Evolutionary conservation across 2,113 vertebrate species (phyloP).

Genomic region (Myotis lucifugus): DNA sequence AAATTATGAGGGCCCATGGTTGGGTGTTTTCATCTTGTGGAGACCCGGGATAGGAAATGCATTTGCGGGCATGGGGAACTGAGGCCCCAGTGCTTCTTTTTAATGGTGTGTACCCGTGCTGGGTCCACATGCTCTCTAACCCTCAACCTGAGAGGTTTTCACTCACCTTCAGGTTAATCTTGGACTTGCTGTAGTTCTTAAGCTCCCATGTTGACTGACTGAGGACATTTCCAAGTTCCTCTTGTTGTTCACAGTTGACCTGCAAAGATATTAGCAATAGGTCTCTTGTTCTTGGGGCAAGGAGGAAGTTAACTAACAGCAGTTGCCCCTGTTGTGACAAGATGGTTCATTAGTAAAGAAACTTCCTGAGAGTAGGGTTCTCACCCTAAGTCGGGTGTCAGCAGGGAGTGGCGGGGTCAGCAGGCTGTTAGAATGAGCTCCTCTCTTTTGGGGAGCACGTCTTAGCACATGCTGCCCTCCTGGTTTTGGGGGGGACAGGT

Average conservation of each 20-base stretch:
- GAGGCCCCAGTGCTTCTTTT: not conserved
- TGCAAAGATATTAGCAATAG: not conserved
- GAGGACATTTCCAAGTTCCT: not conserved
- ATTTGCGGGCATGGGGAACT: accelerated
- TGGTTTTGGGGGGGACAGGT: not conserved
- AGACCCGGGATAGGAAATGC: not conserved
- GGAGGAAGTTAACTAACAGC: not conserved
- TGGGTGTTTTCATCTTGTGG: not conserved
- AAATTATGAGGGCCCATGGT: not conserved
- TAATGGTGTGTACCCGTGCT: accelerated
- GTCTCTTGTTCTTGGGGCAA: not conserved
- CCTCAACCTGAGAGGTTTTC: not conserved
- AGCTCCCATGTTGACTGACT: not conserved
- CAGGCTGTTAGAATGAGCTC: not conserved
- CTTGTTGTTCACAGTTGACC: not conserved
- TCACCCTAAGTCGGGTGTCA: too few species aligned
- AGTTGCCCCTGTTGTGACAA: not conserved
- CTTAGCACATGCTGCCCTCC: not conserved
- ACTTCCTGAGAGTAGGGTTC: not conserved
- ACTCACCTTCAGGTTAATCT: not conserved
- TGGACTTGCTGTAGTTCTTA: not conserved
- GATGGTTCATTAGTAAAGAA: not conserved
- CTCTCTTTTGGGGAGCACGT: not conserved
- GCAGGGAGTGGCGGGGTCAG: not conserved
- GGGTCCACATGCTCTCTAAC: not conserved